phyloP scores from a whole-genome alignment of 1,140 invertebrate species.

The Drosophila varians region DNA sequence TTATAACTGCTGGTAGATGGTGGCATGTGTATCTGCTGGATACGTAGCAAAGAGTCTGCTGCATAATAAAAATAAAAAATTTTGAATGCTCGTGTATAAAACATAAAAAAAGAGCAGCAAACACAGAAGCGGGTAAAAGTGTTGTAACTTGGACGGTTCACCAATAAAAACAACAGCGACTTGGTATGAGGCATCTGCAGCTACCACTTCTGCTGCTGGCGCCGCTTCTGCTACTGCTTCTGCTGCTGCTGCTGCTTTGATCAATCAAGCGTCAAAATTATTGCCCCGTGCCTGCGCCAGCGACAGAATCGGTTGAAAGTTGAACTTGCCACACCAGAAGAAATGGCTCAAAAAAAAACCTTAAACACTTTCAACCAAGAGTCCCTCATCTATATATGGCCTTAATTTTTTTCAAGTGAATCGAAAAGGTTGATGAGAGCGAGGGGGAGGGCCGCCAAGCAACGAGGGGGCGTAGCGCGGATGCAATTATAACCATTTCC shows the following conservation, averaged over 20 bases:
- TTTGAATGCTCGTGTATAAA: conserved; percentile 27
- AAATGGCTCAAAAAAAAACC: neutral
- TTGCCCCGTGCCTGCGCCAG: conserved; percentile 59
- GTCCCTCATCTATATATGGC: too few species aligned
- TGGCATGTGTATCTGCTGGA: conserved; percentile 33
- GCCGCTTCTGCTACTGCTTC: conserved; percentile 56
- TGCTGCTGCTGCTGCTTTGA: conserved; percentile 66
- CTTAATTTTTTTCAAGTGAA: conserved; percentile 2
- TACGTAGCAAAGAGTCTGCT: conserved; percentile 36
- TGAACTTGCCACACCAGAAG: conserved; percentile 10
- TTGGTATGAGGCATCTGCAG: conserved; percentile 9
- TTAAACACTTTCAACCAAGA: too few species aligned
- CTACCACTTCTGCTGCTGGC: conserved; percentile 13
- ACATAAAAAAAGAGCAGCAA: conserved; percentile 28
- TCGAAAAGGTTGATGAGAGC: neutral
- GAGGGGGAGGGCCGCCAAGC: neutral
- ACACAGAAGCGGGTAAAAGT: conserved; percentile 58
- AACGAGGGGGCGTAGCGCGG: conserved; percentile 47
- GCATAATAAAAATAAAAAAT: conserved; percentile 44
- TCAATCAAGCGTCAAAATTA: conserved; percentile 81
- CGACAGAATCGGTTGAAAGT: conserved; percentile 32
- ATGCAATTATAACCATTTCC: conserved; percentile 81
- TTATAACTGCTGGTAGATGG: conserved; percentile 21
- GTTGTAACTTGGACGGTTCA: conserved; percentile 52
- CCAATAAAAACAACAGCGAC: conserved; percentile 51